These are phyloP conservation scores for Anguilla megastoma DNA, from an alignment of 2,797 vertebrate species.

Conservation along the genomic window DNA sequence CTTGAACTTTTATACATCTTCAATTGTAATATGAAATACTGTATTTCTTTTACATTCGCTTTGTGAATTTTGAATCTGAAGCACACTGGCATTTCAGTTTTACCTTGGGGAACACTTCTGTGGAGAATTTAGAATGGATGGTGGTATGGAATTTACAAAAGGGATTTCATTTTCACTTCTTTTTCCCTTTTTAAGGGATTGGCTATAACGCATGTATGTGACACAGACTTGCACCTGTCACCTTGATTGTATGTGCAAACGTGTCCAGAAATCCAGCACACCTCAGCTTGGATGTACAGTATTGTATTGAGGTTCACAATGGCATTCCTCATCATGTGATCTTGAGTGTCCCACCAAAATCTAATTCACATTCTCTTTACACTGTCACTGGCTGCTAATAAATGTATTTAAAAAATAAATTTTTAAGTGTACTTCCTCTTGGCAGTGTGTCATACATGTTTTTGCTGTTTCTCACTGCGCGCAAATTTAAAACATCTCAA, in stretches of 20 bases:
- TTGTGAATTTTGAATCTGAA: not conserved
- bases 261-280: not conserved
- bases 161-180: constrained; percentile 20
- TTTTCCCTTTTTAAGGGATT: constrained; percentile 10
- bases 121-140: not conserved
- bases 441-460: not conserved
- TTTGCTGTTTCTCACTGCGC: not conserved
- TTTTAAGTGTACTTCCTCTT: not conserved
- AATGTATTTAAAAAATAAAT: constrained; percentile 23
- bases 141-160: not conserved
- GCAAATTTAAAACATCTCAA: not conserved
- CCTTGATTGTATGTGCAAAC: not conserved
- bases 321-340: not conserved
- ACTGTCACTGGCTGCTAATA: constrained; percentile 31
- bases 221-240: not conserved
- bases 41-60: not conserved
- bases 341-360: not conserved
- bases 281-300: not conserved
- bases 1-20: constrained; percentile 27
- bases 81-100: constrained; percentile 15
- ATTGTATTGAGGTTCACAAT: not conserved
- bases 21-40: constrained; percentile 9
- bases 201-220: not conserved
- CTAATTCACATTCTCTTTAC: constrained; percentile 16
- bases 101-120: not conserved